phyloP scores from a whole-genome alignment of 2,113 vertebrate species.

The Syngnathus scovelli region DNA sequence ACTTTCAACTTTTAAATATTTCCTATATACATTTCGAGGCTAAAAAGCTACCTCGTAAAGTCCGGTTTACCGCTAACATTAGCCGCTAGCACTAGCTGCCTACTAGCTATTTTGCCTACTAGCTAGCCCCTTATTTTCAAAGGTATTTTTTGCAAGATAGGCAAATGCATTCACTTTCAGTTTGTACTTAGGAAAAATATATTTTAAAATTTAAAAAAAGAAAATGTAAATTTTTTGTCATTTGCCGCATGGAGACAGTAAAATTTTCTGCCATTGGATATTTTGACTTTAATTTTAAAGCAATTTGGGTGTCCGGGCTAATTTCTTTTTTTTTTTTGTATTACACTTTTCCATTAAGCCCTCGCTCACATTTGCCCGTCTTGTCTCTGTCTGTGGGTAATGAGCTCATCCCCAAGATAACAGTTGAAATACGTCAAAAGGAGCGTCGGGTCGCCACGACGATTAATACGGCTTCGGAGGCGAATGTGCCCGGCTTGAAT shows the following conservation, averaged over 20 bases:
- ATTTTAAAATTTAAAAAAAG: neutral
- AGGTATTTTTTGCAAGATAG: too few species aligned
- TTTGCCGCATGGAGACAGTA: neutral
- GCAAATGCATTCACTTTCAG: too few species aligned
- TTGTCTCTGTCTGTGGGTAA: conserved; percentile 24
- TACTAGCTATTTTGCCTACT: too few species aligned
- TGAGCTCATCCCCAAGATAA: conserved; percentile 31
- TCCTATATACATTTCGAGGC: neutral
- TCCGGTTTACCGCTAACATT: neutral
- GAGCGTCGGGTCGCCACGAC: conserved; percentile 44
- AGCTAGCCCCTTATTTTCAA: too few species aligned
- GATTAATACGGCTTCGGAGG: conserved; percentile 54
- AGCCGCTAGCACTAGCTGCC: neutral
- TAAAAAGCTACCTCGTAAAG: neutral
- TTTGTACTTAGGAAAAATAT: too few species aligned
- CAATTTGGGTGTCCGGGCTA: neutral
- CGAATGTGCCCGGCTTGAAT: conserved; percentile 61
- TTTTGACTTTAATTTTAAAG: neutral
- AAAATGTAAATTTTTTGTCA: neutral
- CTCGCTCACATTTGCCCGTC: neutral
- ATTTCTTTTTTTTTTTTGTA: neutral
- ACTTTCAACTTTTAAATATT: neutral
- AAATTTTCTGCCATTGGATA: neutral
- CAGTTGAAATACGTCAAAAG: conserved; percentile 36
- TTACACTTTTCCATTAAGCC: conserved; percentile 5